A percentile compares a stretch with the other conserved stretches of the same genome.
phyloP scores from a whole-genome alignment of 1,140 invertebrate species.

The Bombyx mandarina region DNA sequence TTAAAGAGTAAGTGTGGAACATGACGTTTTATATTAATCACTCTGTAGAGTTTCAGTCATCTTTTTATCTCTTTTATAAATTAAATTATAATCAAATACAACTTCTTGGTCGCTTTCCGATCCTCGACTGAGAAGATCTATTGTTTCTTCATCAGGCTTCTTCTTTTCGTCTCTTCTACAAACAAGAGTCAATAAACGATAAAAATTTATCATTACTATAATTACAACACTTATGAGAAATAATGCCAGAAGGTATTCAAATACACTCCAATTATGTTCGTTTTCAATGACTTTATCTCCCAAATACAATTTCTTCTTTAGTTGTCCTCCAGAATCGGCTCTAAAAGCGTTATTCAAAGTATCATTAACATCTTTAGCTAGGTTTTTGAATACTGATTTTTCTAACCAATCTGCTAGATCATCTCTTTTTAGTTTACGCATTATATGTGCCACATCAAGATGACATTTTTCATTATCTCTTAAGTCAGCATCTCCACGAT shows the following conservation, averaged over 20 bases:
- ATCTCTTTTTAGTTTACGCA: constrained; percentile 71
- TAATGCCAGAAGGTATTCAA: too few relatives aligned
- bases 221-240: too few relatives aligned
- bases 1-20: too few relatives aligned
- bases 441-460: constrained; percentile 61
- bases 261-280: constrained; percentile 7
- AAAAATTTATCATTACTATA: constrained; percentile 1
- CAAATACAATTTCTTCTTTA: constrained; percentile 16
- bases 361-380: constrained; percentile 71
- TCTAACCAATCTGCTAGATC: constrained; percentile 75
- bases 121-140: constrained; percentile 4
- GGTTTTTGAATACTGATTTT: constrained; percentile 70
- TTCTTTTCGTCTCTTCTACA: constrained; percentile 9
- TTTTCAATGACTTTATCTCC: constrained; percentile 22
- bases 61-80: background rate
- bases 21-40: too few relatives aligned
- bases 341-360: constrained; percentile 32
- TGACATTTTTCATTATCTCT: constrained; percentile 72
- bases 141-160: constrained; percentile 8
- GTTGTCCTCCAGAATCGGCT: constrained; percentile 15
- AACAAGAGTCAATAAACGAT: constrained; percentile 19
- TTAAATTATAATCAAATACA: constrained; percentile 3
- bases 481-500: constrained; percentile 41
- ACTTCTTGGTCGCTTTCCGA: constrained; percentile 12
- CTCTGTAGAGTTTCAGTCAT: too few relatives aligned